Conservation (phyloP, 2,113 vertebrate species). For the Struthidea cinerea region DNA sequence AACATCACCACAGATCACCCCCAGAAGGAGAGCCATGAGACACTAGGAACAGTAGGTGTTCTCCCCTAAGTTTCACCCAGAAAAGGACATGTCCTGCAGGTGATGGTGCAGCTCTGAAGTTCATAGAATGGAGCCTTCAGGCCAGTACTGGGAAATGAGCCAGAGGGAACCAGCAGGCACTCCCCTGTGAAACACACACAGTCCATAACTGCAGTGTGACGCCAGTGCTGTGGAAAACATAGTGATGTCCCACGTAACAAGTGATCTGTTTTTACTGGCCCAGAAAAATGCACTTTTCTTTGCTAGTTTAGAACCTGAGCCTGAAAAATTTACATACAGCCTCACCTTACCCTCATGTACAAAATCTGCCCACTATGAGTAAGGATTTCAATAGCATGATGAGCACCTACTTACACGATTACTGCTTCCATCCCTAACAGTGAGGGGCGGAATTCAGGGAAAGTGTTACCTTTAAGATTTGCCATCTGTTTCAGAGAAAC, state of each 20-base stretch:
- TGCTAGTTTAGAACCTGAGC: not conserved
- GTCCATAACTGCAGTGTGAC: not conserved
- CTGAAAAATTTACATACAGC: not conserved
- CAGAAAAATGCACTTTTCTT: not conserved
- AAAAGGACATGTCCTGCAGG: not conserved
- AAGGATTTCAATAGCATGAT: not conserved
- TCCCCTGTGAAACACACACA: not conserved
- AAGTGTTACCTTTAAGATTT: not conserved
- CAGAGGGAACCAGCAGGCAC: not conserved
- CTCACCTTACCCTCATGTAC: not conserved
- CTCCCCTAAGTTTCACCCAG: not conserved
- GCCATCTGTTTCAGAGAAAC: not conserved
- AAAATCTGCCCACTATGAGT: not conserved
- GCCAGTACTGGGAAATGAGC: not conserved
- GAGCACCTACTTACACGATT: not conserved
- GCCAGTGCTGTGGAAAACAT: not conserved
- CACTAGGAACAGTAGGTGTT: rapidly evolving
- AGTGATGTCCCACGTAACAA: not conserved
- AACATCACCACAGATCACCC: not conserved
- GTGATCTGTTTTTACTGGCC: not conserved
- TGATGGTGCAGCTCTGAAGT: not conserved
- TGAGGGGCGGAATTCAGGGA: not conserved
- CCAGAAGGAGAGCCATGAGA: not conserved
- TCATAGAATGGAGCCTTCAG: not conserved
- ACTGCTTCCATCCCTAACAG: too few relatives aligned